These are phyloP conservation scores for Borostomias antarcticus DNA, from an alignment of 2,797 vertebrate genomes.

Conservation along the genomic window DNA sequence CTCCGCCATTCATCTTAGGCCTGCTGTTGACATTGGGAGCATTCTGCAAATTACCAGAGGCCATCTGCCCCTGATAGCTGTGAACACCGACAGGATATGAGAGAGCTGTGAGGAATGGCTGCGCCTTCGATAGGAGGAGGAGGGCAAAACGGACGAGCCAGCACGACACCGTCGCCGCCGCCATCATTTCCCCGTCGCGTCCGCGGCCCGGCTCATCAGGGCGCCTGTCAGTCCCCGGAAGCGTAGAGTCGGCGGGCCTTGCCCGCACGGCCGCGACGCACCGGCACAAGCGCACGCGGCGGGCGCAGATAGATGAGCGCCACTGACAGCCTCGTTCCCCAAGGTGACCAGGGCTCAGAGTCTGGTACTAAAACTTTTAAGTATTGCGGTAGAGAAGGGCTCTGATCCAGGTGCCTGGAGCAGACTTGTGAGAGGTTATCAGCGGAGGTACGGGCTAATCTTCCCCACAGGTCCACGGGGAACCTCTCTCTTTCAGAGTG, in stretches of 20 bases:
- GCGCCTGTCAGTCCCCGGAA: not conserved
- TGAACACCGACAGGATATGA: slow-evolving; percentile 73
- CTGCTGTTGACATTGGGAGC: slow-evolving; percentile 70
- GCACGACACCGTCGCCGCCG: slow-evolving; percentile 42
- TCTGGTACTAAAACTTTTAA: slow-evolving; percentile 25
- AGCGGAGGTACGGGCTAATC: slow-evolving; percentile 12
- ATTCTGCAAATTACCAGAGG: slow-evolving; percentile 70
- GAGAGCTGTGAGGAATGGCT: slow-evolving; percentile 68
- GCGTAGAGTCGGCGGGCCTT: slow-evolving; percentile 34
- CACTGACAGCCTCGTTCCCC: slow-evolving; percentile 29
- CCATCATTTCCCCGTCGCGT: slow-evolving; percentile 54
- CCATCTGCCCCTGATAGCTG: slow-evolving; percentile 74
- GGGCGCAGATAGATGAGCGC: slow-evolving; percentile 43
- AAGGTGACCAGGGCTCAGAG: slow-evolving; percentile 38
- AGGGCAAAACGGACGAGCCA: slow-evolving; percentile 55
- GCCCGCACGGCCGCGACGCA: not conserved
- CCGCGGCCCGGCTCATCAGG: slow-evolving; percentile 30
- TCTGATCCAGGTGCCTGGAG: slow-evolving; percentile 5
- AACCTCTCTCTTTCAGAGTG: not conserved
- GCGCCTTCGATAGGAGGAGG: slow-evolving; percentile 56
- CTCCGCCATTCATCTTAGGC: slow-evolving; percentile 62
- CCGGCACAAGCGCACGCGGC: slow-evolving; percentile 1
- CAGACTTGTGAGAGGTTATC: slow-evolving; percentile 25
- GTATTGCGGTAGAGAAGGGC: not conserved
- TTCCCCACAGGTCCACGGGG: slow-evolving; percentile 22